Conservation (phyloP, 2,797 vertebrate species). For the Lagodon rhomboides region DNA sequence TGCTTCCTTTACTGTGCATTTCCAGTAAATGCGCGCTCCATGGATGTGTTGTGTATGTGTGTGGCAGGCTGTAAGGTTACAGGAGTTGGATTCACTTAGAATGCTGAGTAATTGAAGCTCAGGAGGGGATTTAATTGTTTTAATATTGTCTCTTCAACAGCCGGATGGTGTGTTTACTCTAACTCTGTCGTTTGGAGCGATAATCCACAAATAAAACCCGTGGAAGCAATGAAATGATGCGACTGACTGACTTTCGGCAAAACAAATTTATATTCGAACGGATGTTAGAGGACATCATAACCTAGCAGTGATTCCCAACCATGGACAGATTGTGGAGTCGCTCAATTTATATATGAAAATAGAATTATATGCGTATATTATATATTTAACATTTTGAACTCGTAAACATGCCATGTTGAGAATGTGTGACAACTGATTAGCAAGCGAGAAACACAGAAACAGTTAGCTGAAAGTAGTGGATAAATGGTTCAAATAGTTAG, state of each 20-base stretch:
- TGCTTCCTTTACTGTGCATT: conserved; percentile 13
- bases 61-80: not conserved
- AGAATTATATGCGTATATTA: not conserved
- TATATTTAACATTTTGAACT: too few species aligned
- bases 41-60: not conserved
- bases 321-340: not conserved
- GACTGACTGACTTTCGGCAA: not conserved
- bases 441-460: too few species aligned
- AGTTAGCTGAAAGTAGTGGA: not conserved
- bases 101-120: conserved; percentile 10
- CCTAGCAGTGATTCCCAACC: not conserved
- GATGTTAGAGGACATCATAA: too few species aligned
- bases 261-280: not conserved
- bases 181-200: conserved; percentile 32
- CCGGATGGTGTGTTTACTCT: conserved; percentile 30
- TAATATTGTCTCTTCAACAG: conserved; percentile 23
- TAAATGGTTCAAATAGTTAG: not conserved
- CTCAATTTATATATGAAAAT: not conserved
- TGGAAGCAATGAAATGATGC: conserved; percentile 7
- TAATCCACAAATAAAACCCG: conserved; percentile 25
- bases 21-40: not conserved
- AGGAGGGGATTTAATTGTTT: conserved; percentile 46
- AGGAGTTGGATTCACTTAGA: not conserved
- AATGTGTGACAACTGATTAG: not conserved
- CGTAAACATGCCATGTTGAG: not conserved